Conservation (phyloP, 1,140 invertebrate species). For the Zaprionus capensis region DNA sequence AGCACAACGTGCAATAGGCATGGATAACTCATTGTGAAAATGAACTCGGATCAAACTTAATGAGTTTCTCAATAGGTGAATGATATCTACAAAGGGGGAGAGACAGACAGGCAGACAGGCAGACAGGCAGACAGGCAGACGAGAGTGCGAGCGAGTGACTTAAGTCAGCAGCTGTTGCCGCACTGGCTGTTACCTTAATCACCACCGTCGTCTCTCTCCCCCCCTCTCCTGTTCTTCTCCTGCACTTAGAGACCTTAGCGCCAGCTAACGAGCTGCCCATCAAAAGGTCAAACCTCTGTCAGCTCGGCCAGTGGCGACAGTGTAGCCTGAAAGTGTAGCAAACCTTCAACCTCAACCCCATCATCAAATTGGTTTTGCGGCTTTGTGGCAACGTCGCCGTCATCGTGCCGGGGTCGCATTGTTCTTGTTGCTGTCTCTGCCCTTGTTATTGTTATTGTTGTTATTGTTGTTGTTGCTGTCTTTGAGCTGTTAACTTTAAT, state of each 20-base stretch:
- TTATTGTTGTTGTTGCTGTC: neutral
- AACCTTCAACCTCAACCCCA: conserved; percentile 34
- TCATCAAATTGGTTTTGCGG: conserved; percentile 76
- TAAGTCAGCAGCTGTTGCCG: neutral
- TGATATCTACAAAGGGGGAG: neutral
- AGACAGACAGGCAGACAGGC: neutral
- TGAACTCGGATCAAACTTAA: conserved; percentile 16
- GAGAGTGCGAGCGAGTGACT: neutral
- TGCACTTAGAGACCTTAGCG: neutral
- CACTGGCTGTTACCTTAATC: conserved; percentile 9
- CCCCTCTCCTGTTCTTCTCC: neutral
- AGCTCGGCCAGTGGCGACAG: conserved; percentile 8
- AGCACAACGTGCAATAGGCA: neutral
- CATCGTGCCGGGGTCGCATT: neutral
- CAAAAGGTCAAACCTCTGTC: conserved; percentile 47
- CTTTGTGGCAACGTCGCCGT: conserved; percentile 51
- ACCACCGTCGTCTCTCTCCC: neutral
- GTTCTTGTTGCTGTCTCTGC: neutral
- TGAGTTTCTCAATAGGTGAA: conserved; percentile 37
- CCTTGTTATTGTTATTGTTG: neutral
- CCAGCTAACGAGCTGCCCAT: conserved; percentile 43
- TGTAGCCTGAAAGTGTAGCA: conserved; percentile 19
- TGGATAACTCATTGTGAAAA: neutral
- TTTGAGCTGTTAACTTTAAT: conserved; percentile 26
- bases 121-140: too few species aligned